phyloP scores from a whole-genome alignment of 2,888 invertebrate genomes.

The Drosophila hawaiiensis region DNA sequence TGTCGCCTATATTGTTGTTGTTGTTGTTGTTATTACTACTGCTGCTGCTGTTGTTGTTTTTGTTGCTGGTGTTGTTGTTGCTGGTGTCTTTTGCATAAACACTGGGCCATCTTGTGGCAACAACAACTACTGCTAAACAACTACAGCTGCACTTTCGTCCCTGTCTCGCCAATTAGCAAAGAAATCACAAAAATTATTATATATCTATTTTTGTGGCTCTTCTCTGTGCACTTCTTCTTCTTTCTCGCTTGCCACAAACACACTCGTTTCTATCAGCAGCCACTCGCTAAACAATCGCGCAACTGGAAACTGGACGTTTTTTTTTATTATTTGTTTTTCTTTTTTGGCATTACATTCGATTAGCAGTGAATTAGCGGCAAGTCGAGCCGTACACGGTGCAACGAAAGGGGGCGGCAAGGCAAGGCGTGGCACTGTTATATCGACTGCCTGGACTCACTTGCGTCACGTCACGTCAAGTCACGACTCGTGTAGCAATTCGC shows the following conservation, averaged over 20 bases:
- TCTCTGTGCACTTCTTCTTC: not conserved
- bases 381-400: conserved; percentile 11
- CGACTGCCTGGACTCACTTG: conserved; percentile 33
- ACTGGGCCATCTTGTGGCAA: conserved; percentile 55
- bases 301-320: conserved; percentile 9
- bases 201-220: conserved; percentile 20
- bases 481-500: conserved; percentile 54
- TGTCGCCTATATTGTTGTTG: conserved; percentile 29
- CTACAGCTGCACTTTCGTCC: conserved; percentile 37
- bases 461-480: conserved; percentile 3
- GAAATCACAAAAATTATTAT: conserved; percentile 58
- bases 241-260: not conserved
- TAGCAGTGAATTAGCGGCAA: conserved; percentile 58
- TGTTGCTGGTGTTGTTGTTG: conserved; percentile 32
- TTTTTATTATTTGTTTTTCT: conserved; percentile 22
- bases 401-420: conserved; percentile 4
- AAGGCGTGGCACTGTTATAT: conserved; percentile 24
- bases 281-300: conserved; percentile 53
- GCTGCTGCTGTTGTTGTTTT: conserved; percentile 22
- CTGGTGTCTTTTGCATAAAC: conserved; percentile 52
- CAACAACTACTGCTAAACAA: conserved; percentile 1
- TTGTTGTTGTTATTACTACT: conserved; percentile 23
- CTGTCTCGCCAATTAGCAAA: conserved; percentile 69
- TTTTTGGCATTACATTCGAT: conserved; percentile 49
- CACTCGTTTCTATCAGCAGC: conserved; percentile 22